A percentile compares a stretch with the other conserved stretches of the same genome.
Evolutionary conservation across 2,797 vertebrate genomes (phyloP).

Genomic region (Ptychobarbus kaznakovi): DNA sequence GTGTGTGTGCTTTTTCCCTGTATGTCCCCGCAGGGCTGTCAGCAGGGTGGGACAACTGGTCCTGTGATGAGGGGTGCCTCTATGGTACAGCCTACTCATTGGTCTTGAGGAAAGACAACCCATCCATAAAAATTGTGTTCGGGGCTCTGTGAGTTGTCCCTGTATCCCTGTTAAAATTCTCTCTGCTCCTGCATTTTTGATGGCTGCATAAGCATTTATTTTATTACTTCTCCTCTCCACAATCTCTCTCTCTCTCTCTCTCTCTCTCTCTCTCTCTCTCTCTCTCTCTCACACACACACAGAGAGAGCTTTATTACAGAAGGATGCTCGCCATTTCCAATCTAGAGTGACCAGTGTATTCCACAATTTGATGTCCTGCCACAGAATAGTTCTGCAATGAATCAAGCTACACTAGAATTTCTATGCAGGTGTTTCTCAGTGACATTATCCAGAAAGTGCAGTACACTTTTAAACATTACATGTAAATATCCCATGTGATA

Average conservation of each 20-base stretch:
- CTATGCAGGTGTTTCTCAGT: not conserved
- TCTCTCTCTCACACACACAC: not conserved
- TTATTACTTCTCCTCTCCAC: conserved; percentile 49
- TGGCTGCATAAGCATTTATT: conserved; percentile 49
- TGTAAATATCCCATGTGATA: not conserved
- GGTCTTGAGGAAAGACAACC: not conserved
- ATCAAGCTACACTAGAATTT: not conserved
- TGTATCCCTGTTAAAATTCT: conserved; percentile 27
- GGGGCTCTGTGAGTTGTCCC: not conserved
- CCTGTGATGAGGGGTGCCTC: not conserved
- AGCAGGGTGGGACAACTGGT: not conserved
- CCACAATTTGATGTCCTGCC: not conserved
- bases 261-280: too few relatives aligned
- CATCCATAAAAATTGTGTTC: not conserved
- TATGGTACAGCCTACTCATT: not conserved
- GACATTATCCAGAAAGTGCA: not conserved
- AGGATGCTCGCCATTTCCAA: not conserved
- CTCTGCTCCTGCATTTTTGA: conserved; percentile 30
- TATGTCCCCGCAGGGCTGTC: conserved; percentile 11
- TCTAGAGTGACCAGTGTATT: not conserved
- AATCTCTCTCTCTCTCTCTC: not conserved
- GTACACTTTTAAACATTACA: not conserved
- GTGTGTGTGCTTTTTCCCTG: conserved; percentile 20
- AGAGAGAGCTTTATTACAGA: not conserved
- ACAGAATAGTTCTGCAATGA: not conserved